Base-by-base conservation (phyloP, 2,888 invertebrate species). In the Drosophila stalkeri region DNA sequence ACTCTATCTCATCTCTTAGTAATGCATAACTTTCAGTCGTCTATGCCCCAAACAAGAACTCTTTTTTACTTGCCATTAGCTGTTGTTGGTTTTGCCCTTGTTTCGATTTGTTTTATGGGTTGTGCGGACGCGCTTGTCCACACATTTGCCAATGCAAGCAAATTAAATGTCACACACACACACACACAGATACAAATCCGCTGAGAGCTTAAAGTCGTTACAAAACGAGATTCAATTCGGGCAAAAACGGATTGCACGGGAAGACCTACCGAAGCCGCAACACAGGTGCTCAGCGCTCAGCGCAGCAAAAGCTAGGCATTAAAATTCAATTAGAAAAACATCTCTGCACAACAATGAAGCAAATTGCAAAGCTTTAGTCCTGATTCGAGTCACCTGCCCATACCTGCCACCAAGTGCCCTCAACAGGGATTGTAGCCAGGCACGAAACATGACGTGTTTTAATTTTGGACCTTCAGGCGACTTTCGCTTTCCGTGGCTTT, bases 311-410 rank as follows among this genome's bases (percentile, higher is more conserved):
- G 35, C 39, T 47, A 20, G 46, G 72, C 79, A 89, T 89, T 84
- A 89, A 84, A 89, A 89, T 89, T 89, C 89, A 87, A 84, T 89
- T 84, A 89, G 85, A 76, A 54, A 69, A 66, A 35, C 72, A 63
- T 64, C 52, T 65, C 31, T 27, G 27, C 47, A 47, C 20, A 37
- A 47, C 41, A 61, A 64, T 49, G n/a, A 62, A 43, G 11, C 44
- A 61, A 72, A 69, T 62, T 56, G 78, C 64, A 37, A 52, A 56
- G 78, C 74, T 74, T 77, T 57, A 20, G 16, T 33, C 16, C 46
- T 33, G 67, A 55, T 55, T 57, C 43, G 18, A 46, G n/a, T 6
- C 57, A 11, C n/a, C 31, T 20, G 12, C 35, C 37, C 67, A 12
- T 23, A 39, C 27, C 41, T 20, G 20, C 14, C 41, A 2, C n/a